Base-by-base conservation (phyloP, 2,797 vertebrate genomes). In the Lagodon rhomboides region DNA sequence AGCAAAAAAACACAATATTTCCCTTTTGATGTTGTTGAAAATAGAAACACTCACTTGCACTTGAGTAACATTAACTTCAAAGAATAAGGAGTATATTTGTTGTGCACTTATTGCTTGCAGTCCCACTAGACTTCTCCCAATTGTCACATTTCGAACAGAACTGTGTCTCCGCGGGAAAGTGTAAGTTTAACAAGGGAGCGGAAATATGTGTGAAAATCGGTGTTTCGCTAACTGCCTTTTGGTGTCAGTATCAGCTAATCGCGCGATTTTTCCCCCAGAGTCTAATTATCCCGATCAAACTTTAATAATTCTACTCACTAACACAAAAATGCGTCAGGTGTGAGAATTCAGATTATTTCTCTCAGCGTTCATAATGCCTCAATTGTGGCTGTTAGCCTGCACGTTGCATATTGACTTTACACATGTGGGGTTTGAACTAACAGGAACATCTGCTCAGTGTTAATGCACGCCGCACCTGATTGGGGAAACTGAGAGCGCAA, bases 391-490 rank as follows among this genome's bases (percentile, higher is more conserved):
- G 76, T 76, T 65, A 44, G 71, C 78, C 72, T 80, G 62, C 50
- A 64, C 1, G 11, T 78, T 86, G 86, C 61, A 60, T 34, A 34
- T 77, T 87, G 77, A 74, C 56, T 75, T 83, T 55, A 30, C 80
- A 93, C 80, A 85, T 80, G 75, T 84, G 84, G 67, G n/a, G 59
- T 85, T 87, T 81, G 85, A 87, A 78, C 67, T 75, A 79, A 84
- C 69, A 74, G 62, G 72, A 87, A 90, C 90, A 92, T 92, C 91
- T 93, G 91, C 84, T 87, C 83, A 59, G 85, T 68, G 86, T 93
- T 91, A 91, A 76, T 58, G 47, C 55, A 61, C 67, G 59, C 82
- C 67, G 71, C 73, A 87, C 84, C 82, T 89, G 86, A 90, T 82
- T 83, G 87, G 78, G 82, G 75, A 62, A 79, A 79, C 16, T 12